phyloP scores from a whole-genome alignment of 1,140 invertebrate species.

The Proales similis region DNA sequence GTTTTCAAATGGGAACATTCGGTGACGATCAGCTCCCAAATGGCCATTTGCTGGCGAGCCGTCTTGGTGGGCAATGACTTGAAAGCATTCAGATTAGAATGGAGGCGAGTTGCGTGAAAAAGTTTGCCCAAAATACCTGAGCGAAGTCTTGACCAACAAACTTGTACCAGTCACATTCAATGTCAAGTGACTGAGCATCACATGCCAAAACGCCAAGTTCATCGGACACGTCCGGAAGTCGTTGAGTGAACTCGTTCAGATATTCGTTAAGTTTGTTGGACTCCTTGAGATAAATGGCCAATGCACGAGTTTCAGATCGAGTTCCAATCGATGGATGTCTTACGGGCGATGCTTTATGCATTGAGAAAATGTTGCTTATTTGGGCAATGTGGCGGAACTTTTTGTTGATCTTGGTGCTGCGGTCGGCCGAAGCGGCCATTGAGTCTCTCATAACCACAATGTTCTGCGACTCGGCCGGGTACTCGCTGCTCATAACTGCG shows the following conservation, averaged over 20 bases:
- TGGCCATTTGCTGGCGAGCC: slow-evolving; percentile 35
- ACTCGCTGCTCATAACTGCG: slow-evolving; percentile 32
- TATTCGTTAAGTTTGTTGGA: not conserved
- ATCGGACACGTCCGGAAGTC: slow-evolving; percentile 8
- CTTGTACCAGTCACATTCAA: slow-evolving; percentile 31
- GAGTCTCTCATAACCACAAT: too few species aligned
- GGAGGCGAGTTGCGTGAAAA: not conserved
- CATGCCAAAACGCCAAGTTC: not conserved
- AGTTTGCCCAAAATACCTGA: not conserved
- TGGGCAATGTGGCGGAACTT: too few species aligned
- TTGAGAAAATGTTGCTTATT: too few species aligned
- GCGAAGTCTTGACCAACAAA: slow-evolving; percentile 26
- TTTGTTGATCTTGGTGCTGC: too few species aligned
- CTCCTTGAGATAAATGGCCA: too few species aligned
- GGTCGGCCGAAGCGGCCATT: too few species aligned
- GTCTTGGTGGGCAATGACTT: slow-evolving; percentile 10
- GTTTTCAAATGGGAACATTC: slow-evolving; percentile 25
- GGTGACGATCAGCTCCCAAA: slow-evolving; percentile 22
- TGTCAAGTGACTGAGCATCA: slow-evolving; percentile 3
- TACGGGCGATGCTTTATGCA: too few species aligned
- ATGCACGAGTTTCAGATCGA: too few species aligned
- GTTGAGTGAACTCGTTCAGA: not conserved
- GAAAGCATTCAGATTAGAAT: slow-evolving; percentile 1
- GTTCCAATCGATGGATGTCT: too few species aligned
- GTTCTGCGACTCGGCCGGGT: too few species aligned